Conservation (phyloP, 2,113 vertebrate species). For the Caracal caracal region DNA sequence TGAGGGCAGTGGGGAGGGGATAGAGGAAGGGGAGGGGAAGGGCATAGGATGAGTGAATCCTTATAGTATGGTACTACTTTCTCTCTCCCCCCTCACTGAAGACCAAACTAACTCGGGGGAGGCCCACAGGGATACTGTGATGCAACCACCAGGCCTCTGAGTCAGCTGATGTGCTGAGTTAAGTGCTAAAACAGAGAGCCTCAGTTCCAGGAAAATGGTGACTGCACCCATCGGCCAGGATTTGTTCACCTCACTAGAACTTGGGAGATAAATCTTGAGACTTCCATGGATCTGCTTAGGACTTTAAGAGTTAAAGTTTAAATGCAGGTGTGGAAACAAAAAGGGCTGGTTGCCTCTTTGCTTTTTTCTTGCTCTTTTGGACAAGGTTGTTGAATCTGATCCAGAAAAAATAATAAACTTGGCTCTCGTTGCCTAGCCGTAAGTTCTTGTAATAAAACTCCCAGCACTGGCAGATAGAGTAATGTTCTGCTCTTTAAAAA, state of each 20-base stretch:
- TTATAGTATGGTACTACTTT: no score
- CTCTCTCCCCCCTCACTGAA: neutral
- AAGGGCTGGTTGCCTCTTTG: constrained; percentile 80
- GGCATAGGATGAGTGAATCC: neutral
- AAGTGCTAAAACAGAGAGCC: constrained; percentile 56
- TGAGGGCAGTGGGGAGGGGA: neutral
- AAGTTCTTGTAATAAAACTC: constrained; percentile 88
- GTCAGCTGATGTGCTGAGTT: constrained; percentile 47
- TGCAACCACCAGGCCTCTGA: constrained; percentile 6
- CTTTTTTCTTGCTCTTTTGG: constrained; percentile 81
- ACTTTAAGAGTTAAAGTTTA: constrained; percentile 83
- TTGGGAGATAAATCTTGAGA: neutral
- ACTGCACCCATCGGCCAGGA: neutral
- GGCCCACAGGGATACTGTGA: constrained; percentile 1
- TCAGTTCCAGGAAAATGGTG: constrained; percentile 57
- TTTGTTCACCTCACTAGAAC: neutral
- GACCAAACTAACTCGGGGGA: neutral
- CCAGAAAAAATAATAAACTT: constrained; percentile 89
- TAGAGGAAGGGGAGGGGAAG: neutral
- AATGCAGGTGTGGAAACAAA: constrained; percentile 88
- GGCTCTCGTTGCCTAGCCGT: constrained; percentile 83
- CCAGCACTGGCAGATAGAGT: constrained; percentile 84
- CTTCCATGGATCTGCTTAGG: constrained; percentile 65
- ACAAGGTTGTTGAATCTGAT: constrained; percentile 83
- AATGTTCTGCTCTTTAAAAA: constrained; percentile 75